Percentiles rank a stretch among this genome's conserved stretches.
phyloP scores from a whole-genome alignment of 2,888 invertebrate genomes.

The Synergus gifuensis region DNA sequence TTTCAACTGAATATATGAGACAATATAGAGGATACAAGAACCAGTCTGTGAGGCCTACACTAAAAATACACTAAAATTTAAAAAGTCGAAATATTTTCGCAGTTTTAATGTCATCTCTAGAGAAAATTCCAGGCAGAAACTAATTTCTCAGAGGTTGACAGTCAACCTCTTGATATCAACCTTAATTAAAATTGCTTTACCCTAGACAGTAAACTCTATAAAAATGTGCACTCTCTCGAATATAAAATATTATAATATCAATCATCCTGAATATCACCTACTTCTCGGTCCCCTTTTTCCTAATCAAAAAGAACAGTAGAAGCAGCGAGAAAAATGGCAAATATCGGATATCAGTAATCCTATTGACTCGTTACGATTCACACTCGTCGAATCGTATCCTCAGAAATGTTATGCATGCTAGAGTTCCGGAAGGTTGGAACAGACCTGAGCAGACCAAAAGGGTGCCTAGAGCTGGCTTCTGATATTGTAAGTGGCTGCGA shows the following conservation, averaged over 20 bases:
- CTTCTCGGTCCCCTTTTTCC: background rate
- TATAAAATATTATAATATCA: background rate
- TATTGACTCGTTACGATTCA: constrained; percentile 10
- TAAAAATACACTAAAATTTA: no score
- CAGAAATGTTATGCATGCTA: constrained; percentile 1
- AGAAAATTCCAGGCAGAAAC: no score
- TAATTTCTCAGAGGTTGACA: no score
- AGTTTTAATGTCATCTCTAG: no score
- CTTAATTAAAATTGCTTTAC: background rate
- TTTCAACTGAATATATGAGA: no score
- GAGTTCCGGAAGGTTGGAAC: background rate
- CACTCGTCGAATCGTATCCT: constrained; percentile 5
- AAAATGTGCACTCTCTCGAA: background rate
- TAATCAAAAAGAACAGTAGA: background rate
- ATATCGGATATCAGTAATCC: constrained; percentile 15
- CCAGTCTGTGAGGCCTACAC: no score
- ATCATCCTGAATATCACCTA: background rate
- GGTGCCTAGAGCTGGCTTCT: constrained; percentile 57
- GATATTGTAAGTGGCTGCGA: constrained; percentile 76
- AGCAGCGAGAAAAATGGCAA: background rate
- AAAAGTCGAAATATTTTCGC: no score
- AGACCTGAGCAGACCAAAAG: constrained; percentile 6
- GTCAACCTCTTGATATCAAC: no score
- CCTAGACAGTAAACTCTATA: background rate
- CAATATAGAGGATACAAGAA: no score